Percentiles rank a stretch among this genome's conserved stretches.
Conservation (phyloP, 2,113 vertebrate genomes). For the Taxidea taxus region DNA sequence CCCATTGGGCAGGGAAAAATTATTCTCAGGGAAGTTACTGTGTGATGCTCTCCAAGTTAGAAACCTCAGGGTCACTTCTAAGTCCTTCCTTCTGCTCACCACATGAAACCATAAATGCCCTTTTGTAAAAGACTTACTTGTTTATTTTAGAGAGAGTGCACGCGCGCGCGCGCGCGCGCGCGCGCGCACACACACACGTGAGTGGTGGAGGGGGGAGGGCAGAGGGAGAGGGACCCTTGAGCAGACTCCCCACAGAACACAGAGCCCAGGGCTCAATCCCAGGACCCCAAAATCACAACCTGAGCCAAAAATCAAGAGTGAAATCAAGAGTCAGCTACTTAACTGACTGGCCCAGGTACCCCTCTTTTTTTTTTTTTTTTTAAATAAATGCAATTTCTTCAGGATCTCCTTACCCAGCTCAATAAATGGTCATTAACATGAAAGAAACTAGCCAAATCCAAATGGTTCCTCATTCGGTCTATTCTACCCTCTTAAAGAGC, state of each 20-base stretch:
- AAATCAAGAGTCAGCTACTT: background rate
- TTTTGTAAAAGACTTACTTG: background rate
- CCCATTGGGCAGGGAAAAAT: background rate
- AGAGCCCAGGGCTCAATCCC: background rate
- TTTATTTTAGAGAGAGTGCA: background rate
- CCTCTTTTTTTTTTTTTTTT: background rate
- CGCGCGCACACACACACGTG: no score
- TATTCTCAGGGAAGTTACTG: background rate
- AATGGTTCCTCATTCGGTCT: background rate
- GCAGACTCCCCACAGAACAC: background rate
- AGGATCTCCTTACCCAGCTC: background rate
- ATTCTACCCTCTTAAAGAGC: background rate
- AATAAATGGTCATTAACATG: background rate
- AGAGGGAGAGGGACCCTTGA: background rate
- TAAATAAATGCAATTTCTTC: background rate
- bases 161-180: fast-evolving
- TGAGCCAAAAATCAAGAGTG: background rate
- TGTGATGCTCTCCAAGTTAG: background rate
- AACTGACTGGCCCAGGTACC: background rate
- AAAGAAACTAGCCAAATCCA: background rate
- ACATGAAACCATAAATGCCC: background rate
- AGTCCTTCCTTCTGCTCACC: background rate
- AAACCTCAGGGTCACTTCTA: background rate
- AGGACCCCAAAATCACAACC: background rate
- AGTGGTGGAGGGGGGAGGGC: background rate